Evolutionary conservation across 2,888 invertebrate species (phyloP), one percentile per base, ranked within the genome.

Genomic region (Lydus trimaculatus): DNA sequence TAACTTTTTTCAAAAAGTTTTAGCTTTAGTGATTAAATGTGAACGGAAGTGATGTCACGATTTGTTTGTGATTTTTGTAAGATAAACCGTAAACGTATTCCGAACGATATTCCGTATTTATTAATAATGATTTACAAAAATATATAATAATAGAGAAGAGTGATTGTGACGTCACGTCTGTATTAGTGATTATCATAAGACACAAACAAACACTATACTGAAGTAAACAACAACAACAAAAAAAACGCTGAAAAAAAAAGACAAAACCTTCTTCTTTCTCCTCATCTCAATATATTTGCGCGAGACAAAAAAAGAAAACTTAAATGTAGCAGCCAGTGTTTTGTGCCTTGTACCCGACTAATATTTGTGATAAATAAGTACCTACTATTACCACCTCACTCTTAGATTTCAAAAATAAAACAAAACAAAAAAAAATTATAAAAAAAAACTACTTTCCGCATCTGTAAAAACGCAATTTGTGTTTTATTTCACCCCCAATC

Each of bases 281-380:
- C 8, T n/a, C 5, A 6, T 17, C 70, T 63, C 58, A 63, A 65
- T 11, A 20, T 74, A 65, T 76, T 75, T 75, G 79, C 78, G 80
- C 79, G 52, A 28, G 9, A 20, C 9, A 23, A 48, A 20, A 48
- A 20, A 48, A 20, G 2, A 48, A 20, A 61, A 79, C 75, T 83
- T 80, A 81, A 69, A 79, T 81, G 83, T 83, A 82, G 82, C 79
- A 78, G 83, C 82, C 82, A 83, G 83, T 83, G 83, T 43, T 84
- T 81, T 83, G 84, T 84, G 84, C 84, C 84, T 84, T 84, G 81
- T 78, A 82, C 81, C 82, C 81, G 79, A 83, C 79, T 83, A 82
- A 83, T 84, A 81, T 83, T 83, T 84, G 84, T 83, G 83, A 83
- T 83, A 83, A 82, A 78, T 81, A 79, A 83, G 83, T 84, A 84